Evolutionary conservation across 2,797 vertebrate genomes (phyloP).

Genomic region (Microcaecilia unicolor): DNA sequence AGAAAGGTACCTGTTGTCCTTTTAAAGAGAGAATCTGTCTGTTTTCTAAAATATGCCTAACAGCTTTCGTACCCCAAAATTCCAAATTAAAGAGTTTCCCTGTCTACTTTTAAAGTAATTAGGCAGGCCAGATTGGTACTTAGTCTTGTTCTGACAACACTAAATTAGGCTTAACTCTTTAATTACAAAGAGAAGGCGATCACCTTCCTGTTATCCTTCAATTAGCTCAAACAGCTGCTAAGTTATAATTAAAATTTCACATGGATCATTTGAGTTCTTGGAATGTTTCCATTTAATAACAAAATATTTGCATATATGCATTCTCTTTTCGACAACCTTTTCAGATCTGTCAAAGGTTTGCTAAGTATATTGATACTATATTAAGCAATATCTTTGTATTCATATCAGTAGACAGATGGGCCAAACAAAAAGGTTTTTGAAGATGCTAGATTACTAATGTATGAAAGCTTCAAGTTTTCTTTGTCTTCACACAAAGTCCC

Average conservation of each 20-base stretch:
- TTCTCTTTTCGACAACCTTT: conserved; percentile 47
- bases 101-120: conserved; percentile 51
- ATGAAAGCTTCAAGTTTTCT: conserved; percentile 11
- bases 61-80: no score
- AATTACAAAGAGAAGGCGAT: conserved; percentile 59
- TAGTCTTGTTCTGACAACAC: conserved; percentile 57
- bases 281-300: conserved; percentile 62
- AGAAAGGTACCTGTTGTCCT: no score
- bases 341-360: conserved; percentile 30
- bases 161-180: conserved; percentile 68
- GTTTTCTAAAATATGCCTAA: no score
- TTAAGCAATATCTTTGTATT: conserved; percentile 28
- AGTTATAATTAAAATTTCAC: conserved; percentile 68
- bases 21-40: no score
- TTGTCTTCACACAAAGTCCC: conserved; percentile 21
- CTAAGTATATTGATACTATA: conserved; percentile 33
- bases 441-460: conserved; percentile 19
- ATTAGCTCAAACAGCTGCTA: conserved; percentile 65
- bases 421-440: conserved; percentile 25
- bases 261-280: conserved; percentile 62
- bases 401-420: conserved; percentile 30
- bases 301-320: conserved; percentile 52
- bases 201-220: conserved; percentile 58
- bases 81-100: conserved; percentile 31
- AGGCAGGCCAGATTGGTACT: conserved; percentile 50